Evolutionary conservation across 2,888 invertebrate species (phyloP), one percentile per base, ranked within the genome.

Genomic region (Hemistola chrysoprasaria): DNA sequence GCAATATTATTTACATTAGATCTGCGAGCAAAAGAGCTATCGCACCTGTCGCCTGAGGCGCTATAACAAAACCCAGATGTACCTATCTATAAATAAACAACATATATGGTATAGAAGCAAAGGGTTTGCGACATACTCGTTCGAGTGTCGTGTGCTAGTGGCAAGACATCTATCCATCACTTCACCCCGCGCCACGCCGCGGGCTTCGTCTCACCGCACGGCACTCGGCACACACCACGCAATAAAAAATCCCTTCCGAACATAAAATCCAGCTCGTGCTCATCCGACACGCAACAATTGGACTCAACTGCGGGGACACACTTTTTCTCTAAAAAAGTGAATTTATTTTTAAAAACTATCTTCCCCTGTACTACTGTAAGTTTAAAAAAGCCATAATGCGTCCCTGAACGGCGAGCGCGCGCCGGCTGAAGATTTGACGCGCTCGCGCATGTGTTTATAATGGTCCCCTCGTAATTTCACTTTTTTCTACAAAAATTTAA

Each of bases 251-350:
- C 79, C 82, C 83, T 79, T 74, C 76, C 66, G 59, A 60, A 78
- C 80, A 78, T 80, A 80, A 85, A 86, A 78, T 78, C 70, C 68
- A 79, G 78, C 86, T 86, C 86, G 88, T 88, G 88, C 88, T 82
- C 87, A 85, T 85, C 85, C 77, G 86, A 85, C 84, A 86, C 87
- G 88, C 88, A 88, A 88, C 88, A 88, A 88, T 87, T 87, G 85
- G 68, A 85, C 73, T 71, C 73, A 68, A 77, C 78, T 74, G 77
- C 67, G 74, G 82, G 83, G 85, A 86, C 84, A 80, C 72, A 73
- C 50, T 78, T 82, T 85, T 84, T 75, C 62, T 67, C 69, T 76
- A 77, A 85, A 87, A 87, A 86, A 82, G 72, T 65, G 62, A 65
- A 78, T 74, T 87, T 85, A 82, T 84, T 86, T 86, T 88, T 82